Base-by-base conservation (phyloP, 2,888 invertebrate species). In the Pharmacophagus antenor region DNA sequence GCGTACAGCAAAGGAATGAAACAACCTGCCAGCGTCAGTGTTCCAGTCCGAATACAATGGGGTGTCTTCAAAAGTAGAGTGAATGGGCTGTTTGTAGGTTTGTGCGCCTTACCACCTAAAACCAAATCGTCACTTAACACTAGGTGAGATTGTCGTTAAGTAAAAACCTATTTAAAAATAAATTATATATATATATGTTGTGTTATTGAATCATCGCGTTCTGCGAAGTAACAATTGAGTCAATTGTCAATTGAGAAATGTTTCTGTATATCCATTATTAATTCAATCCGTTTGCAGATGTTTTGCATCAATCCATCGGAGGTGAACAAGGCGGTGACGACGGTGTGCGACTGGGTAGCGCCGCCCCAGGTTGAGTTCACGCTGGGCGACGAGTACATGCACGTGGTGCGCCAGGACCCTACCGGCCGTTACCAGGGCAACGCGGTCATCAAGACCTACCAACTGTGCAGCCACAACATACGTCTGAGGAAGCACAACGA, bases 301-400 rank as follows among this genome's bases (percentile, higher is more conserved):
- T 84, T 67, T 70, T 88, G 88, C 69, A 50, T 84, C 1, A 82
- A 80, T 47, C 88, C 88, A 1, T 64, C 85, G 0, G 67, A 78
- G 1, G 83, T 88, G 10, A 80, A 80, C 56, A 82, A 80, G 53
- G 86, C 76, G 0, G 74, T 77, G 47, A 80, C 85, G 0, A 71
- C 72, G 0, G 86, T 87, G 0, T 88, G 88, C 70, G 88, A 88
- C 66, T 87, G 87, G 87, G 76, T 67, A 0, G 85, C 87, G 0
- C 85, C 88, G 0, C 88, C 88, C 0, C 81, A 80, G 51, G 85
- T 88, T 0, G 75, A 81, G 59, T 85, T 83, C 64, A 85, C 85
- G 0, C 64, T 88, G 2, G 84, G 82, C 0, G 88, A 88, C 52
- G 84, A 84, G 1, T 85, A 82, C 65, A 70, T 87, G 74, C 85